phyloP scores from a whole-genome alignment of 2,113 vertebrate species.

The Vireo altiloquus region DNA sequence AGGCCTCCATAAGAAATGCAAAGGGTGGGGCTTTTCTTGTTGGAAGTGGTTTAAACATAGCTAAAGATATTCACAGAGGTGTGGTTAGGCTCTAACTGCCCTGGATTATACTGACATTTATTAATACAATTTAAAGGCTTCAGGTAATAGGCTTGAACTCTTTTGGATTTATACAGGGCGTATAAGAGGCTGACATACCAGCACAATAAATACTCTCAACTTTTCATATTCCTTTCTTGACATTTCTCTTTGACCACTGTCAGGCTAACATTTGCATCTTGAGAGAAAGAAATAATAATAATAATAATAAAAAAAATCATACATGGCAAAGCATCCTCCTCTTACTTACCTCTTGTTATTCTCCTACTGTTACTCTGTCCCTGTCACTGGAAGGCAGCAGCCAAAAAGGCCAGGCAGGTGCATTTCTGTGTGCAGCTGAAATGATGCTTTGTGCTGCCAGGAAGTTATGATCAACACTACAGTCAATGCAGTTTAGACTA shows the following conservation, averaged over 20 bases:
- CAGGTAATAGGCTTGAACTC: conserved; percentile 9
- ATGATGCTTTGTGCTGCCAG: background rate
- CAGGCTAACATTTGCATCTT: background rate
- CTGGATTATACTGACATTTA: background rate
- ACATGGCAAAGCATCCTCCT: background rate
- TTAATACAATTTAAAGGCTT: conserved; percentile 17
- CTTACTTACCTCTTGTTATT: background rate
- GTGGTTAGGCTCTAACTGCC: background rate
- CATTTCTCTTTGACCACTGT: background rate
- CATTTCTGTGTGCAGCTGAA: background rate
- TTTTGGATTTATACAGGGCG: background rate
- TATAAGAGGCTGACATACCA: background rate
- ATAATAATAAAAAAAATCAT: background rate
- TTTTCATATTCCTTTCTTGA: background rate
- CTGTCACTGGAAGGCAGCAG: background rate
- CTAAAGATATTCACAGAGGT: conserved; percentile 8
- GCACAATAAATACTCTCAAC: background rate
- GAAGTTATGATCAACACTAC: background rate
- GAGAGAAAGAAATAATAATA: background rate
- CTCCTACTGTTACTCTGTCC: background rate
- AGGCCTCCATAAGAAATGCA: background rate
- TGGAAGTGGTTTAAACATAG: background rate
- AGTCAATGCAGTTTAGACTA: background rate
- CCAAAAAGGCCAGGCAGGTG: background rate
- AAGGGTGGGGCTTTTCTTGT: background rate